A percentile compares a stretch with the other conserved stretches of the same genome.
These are phyloP conservation scores for Sciurus niger DNA, from an alignment of 2,113 vertebrate genomes.

Conservation along the genomic window DNA sequence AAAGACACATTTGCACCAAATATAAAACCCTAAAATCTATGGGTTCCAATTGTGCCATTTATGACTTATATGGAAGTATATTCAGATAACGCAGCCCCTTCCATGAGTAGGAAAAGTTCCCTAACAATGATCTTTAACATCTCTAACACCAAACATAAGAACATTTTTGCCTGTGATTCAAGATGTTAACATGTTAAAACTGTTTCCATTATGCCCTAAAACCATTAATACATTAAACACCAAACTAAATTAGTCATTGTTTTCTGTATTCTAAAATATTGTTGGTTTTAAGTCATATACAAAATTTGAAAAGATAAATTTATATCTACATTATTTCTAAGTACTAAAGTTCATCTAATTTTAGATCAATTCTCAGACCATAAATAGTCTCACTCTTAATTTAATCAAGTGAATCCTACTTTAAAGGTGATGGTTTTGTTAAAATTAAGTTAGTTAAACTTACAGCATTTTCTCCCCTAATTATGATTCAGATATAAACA, in stretches of 20 bases:
- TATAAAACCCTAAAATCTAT: background rate
- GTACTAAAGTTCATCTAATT: conserved; percentile 19
- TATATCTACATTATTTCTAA: background rate
- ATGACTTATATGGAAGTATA: background rate
- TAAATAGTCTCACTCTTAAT: conserved; percentile 3
- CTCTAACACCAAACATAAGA: background rate
- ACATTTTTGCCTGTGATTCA: background rate
- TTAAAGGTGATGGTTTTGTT: background rate
- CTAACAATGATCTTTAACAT: background rate
- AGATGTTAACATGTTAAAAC: background rate
- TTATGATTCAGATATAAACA: background rate
- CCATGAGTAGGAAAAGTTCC: background rate
- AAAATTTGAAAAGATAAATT: conserved; percentile 16
- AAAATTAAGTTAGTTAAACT: conserved; percentile 9
- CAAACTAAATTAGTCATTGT: background rate
- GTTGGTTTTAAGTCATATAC: background rate
- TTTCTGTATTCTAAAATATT: background rate
- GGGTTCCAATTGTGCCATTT: background rate
- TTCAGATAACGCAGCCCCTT: background rate
- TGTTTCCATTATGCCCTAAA: conserved; percentile 10
- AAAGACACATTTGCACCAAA: background rate
- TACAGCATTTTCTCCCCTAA: background rate
- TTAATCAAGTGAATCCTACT: conserved; percentile 6
- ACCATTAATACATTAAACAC: conserved; percentile 15
- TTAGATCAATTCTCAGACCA: conserved; percentile 15